A percentile compares a stretch with the other conserved stretches of the same genome.
Conservation (phyloP, 1,140 invertebrate genomes). For the Rhopalosiphum padi region DNA sequence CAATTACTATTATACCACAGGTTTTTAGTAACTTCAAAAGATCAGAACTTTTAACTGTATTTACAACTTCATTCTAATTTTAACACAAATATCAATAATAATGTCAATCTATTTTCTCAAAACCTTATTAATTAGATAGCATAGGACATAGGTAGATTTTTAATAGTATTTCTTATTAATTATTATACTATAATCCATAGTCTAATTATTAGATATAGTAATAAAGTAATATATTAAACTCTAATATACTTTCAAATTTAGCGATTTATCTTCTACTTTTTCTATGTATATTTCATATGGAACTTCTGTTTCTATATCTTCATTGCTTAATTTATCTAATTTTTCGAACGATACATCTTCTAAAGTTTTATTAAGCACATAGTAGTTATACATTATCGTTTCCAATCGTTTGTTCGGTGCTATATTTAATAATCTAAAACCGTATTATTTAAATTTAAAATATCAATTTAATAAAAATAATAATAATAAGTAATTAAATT, state of each 20-base stretch:
- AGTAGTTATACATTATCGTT: not conserved
- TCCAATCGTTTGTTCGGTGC: not conserved
- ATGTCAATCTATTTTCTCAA: not conserved
- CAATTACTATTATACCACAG: not conserved
- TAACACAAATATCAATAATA: not conserved
- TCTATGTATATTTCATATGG: conserved; percentile 15
- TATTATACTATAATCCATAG: not conserved
- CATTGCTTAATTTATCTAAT: not conserved
- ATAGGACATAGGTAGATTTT: too few relatives aligned
- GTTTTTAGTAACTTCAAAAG: not conserved
- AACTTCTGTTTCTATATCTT: not conserved
- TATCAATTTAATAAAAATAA: not conserved
- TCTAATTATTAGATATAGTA: too few relatives aligned
- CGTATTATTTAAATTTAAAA: not conserved
- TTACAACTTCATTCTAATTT: not conserved
- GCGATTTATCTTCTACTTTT: not conserved
- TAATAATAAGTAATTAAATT: not conserved
- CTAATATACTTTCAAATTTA: not conserved
- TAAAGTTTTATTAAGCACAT: not conserved
- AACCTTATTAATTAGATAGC: not conserved
- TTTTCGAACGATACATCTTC: not conserved
- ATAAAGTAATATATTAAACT: too few relatives aligned
- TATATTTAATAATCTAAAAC: not conserved
- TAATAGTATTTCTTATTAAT: too few relatives aligned
- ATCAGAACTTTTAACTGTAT: not conserved